Conservation (phyloP, 2,888 invertebrate genomes). For the Vesta saturnalis region DNA sequence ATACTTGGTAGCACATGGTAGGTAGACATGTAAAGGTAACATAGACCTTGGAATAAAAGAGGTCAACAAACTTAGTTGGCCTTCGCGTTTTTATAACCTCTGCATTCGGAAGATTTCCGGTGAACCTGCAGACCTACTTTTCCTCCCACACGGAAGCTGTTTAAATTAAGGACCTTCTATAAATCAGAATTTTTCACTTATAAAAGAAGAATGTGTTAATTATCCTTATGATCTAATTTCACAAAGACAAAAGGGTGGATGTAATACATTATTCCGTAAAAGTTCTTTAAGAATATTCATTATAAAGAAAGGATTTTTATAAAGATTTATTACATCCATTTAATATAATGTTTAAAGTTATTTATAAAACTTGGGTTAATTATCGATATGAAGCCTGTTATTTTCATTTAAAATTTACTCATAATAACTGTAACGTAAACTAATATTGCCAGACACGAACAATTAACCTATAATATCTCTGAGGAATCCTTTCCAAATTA, state of each 20-base stretch:
- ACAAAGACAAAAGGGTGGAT: background rate
- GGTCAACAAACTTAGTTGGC: slow-evolving; percentile 45
- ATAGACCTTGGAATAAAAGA: slow-evolving; percentile 34
- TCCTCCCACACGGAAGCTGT: slow-evolving; percentile 37
- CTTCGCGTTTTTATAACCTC: slow-evolving; percentile 42
- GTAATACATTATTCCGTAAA: background rate
- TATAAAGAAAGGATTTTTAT: slow-evolving; percentile 2
- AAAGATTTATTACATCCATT: slow-evolving; percentile 1
- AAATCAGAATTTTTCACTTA: background rate
- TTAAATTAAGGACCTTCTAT: background rate
- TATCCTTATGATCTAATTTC: slow-evolving; percentile 1
- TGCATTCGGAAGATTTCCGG: slow-evolving; percentile 42
- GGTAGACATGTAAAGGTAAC: slow-evolving; percentile 17
- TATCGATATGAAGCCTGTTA: too few species aligned
- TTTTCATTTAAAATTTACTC: too few species aligned
- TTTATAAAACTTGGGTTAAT: too few species aligned
- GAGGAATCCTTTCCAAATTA: too few species aligned
- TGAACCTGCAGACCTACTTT: slow-evolving; percentile 47
- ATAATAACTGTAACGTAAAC: too few species aligned
- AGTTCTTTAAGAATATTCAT: background rate
- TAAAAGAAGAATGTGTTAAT: background rate
- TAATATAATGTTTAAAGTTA: too few species aligned
- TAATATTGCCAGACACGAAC: too few species aligned
- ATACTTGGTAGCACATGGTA: slow-evolving; percentile 27
- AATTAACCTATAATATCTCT: too few species aligned